These are phyloP conservation scores for Kradibia gibbosae DNA, from an alignment of 1,140 invertebrate species.

Conservation along the genomic window DNA sequence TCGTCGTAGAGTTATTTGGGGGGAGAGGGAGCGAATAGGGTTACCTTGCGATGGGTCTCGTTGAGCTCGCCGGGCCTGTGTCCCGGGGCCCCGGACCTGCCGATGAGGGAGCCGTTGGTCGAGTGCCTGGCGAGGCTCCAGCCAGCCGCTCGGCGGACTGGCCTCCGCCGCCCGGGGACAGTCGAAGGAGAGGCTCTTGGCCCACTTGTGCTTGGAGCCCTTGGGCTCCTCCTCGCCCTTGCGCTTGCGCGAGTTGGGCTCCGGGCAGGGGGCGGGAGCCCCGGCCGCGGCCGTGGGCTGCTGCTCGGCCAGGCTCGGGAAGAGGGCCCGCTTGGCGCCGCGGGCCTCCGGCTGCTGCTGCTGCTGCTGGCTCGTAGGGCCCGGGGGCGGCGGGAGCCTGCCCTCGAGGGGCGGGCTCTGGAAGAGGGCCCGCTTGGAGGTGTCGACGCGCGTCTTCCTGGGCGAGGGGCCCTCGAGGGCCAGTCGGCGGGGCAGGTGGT, in stretches of 20 bases:
- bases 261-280: no score
- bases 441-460: constrained; percentile 66
- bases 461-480: constrained; percentile 62
- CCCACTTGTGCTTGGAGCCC: constrained; percentile 71
- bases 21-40: no score
- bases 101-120: constrained; percentile 52
- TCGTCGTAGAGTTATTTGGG: no score
- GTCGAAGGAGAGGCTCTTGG: constrained; percentile 77
- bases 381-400: constrained; percentile 67
- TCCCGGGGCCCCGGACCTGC: constrained; percentile 52
- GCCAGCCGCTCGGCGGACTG: constrained; percentile 51
- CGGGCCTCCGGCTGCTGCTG: no score
- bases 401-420: constrained; percentile 74
- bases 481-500: constrained; percentile 58
- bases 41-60: constrained; percentile 78
- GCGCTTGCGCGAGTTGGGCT: no score
- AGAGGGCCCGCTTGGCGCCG: no score
- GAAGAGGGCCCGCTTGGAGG: constrained; percentile 77
- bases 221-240: constrained; percentile 73
- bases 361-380: no score
- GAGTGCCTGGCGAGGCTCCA: constrained; percentile 59
- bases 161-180: constrained; percentile 62
- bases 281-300: no score
- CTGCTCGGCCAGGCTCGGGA: no score
- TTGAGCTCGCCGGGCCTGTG: constrained; percentile 71